Evolutionary conservation across 1,140 invertebrate species (phyloP).

Genomic region (Zaprionus inermis): DNA sequence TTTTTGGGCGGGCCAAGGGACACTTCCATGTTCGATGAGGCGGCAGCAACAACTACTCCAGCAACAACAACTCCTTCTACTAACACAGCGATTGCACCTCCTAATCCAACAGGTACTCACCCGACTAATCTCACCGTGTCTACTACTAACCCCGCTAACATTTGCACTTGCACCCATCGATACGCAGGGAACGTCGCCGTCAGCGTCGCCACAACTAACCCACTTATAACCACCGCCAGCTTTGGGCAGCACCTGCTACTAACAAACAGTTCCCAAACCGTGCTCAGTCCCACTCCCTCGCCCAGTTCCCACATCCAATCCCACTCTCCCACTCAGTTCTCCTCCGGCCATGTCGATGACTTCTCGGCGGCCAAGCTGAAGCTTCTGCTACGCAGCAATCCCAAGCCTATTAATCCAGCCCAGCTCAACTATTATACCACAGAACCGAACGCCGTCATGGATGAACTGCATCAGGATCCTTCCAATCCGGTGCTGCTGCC

Average conservation of each 20-base stretch:
- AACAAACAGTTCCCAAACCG: constrained; percentile 42
- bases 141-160: constrained; percentile 59
- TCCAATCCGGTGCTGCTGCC: constrained; percentile 76
- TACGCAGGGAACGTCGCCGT: constrained; percentile 39
- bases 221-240: constrained; percentile 67
- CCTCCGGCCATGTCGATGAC: constrained; percentile 40
- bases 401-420: constrained; percentile 71
- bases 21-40: constrained; percentile 62
- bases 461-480: constrained; percentile 35
- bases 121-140: constrained; percentile 43
- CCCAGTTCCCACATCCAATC: constrained; percentile 12
- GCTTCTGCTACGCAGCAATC: constrained; percentile 63
- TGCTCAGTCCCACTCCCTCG: constrained; percentile 35
- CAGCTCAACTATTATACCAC: constrained; percentile 77
- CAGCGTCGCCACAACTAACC: constrained; percentile 58
- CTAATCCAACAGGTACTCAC: constrained; percentile 32
- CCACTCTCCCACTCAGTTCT: constrained; percentile 13
- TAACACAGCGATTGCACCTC: constrained; percentile 20
- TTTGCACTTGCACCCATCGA: constrained; percentile 64
- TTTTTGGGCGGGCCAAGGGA: constrained; percentile 58
- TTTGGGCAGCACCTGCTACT: constrained; percentile 56
- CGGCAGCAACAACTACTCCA: constrained; percentile 17
- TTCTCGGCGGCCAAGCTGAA: constrained; percentile 70
- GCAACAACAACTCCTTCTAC: constrained; percentile 1
- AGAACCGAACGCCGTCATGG: constrained; percentile 52